phyloP scores from a whole-genome alignment of 2,113 vertebrate genomes.

The Hemiscyllium ocellatum region DNA sequence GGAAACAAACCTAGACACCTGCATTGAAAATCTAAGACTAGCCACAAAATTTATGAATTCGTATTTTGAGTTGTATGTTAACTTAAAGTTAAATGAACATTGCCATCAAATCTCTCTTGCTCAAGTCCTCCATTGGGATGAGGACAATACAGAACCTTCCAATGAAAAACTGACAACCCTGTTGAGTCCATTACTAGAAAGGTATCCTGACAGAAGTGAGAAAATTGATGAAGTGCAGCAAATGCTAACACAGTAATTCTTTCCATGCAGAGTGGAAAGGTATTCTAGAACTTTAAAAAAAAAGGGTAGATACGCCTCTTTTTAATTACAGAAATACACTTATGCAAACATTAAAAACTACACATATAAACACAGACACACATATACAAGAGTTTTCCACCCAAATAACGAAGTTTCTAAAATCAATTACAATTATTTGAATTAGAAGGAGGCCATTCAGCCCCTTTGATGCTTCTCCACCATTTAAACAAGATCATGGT shows the following conservation, averaged over 20 bases:
- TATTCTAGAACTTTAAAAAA: background rate
- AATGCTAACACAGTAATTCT: background rate
- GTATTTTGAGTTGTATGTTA: no score
- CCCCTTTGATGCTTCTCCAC: no score
- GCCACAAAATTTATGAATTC: background rate
- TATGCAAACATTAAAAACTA: no score
- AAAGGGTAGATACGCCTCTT: no score
- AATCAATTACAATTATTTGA: background rate
- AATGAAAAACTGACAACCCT: background rate
- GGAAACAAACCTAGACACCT: background rate
- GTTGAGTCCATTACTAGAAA: background rate
- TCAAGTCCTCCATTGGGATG: background rate
- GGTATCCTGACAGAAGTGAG: background rate
- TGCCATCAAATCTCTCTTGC: background rate
- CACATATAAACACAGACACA: no score
- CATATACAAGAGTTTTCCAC: background rate
- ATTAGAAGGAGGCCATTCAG: no score
- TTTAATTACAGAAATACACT: no score
- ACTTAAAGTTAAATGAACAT: background rate
- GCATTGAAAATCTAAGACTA: background rate
- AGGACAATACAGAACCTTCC: background rate
- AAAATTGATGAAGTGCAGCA: background rate
- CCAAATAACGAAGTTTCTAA: background rate
- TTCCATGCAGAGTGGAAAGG: background rate
- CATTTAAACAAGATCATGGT: no score